Percentiles rank a stretch among this genome's conserved stretches.
Conservation (phyloP, 2,888 invertebrate species). For the Morpho deidamia region DNA sequence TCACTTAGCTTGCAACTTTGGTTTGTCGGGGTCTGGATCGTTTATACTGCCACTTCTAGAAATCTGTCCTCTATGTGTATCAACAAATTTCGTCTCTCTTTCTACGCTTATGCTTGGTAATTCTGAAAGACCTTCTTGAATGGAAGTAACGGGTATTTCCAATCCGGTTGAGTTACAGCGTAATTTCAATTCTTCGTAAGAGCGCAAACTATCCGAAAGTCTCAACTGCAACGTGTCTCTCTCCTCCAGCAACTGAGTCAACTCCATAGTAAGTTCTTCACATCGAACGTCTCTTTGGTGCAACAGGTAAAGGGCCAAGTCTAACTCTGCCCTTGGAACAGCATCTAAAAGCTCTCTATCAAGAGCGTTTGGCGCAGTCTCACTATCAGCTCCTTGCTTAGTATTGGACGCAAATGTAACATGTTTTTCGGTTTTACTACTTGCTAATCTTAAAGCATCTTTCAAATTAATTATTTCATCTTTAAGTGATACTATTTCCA, state of each 20-base stretch:
- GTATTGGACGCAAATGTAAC: conserved; percentile 69
- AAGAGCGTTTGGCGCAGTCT: conserved; percentile 29
- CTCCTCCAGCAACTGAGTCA: conserved; percentile 90
- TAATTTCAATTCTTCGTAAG: conserved; percentile 79
- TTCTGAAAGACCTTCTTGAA: conserved; percentile 47
- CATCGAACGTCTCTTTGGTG: conserved; percentile 92
- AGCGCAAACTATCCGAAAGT: conserved; percentile 87
- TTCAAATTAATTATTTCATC: conserved; percentile 77
- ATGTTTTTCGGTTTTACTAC: conserved; percentile 60
- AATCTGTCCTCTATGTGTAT: conserved; percentile 53
- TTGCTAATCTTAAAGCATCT: conserved; percentile 44
- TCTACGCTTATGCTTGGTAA: conserved; percentile 47
- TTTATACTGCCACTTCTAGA: conserved; percentile 65
- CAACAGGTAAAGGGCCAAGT: conserved; percentile 89
- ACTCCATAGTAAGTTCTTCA: conserved; percentile 90
- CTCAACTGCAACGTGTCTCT: conserved; percentile 90
- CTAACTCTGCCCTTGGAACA: conserved; percentile 82
- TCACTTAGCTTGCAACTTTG: conserved; percentile 69
- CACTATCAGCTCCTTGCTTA: conserved; percentile 44
- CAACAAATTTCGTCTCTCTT: conserved; percentile 51
- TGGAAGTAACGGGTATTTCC: conserved; percentile 42
- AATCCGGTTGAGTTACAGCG: conserved; percentile 43
- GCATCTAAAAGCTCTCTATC: conserved; percentile 55
- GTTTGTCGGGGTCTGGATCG: conserved; percentile 61
- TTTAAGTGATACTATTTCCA: conserved; percentile 85